Evolutionary conservation across 2,113 vertebrate genomes (phyloP).

Genomic region (Hystrix cristata): DNA sequence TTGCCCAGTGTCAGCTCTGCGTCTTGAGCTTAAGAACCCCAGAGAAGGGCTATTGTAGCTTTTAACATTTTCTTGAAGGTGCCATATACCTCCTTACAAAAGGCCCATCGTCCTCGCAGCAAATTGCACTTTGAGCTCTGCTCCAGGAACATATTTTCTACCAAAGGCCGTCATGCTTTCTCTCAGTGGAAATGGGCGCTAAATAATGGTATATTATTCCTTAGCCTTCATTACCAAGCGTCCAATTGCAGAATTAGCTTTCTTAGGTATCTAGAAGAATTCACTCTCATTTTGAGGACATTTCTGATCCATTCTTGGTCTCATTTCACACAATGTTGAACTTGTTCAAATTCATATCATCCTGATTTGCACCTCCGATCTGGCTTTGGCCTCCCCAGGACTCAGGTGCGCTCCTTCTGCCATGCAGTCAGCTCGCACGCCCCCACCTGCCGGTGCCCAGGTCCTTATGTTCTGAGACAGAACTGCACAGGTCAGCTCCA

Average conservation of each 20-base stretch:
- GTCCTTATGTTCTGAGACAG: not conserved
- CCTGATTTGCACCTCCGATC: slow-evolving; percentile 19
- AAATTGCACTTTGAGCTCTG: slow-evolving; percentile 47
- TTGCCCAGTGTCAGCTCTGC: not conserved
- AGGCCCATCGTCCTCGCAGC: not conserved
- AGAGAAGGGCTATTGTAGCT: not conserved
- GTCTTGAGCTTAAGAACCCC: not conserved
- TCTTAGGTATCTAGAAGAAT: not conserved
- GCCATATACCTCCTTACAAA: slow-evolving; percentile 51
- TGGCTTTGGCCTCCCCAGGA: not conserved
- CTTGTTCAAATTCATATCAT: slow-evolving; percentile 46
- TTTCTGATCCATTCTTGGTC: slow-evolving; percentile 43
- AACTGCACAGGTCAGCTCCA: not conserved
- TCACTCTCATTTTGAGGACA: not conserved
- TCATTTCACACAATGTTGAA: slow-evolving; percentile 25
- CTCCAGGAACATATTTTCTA: slow-evolving; percentile 42
- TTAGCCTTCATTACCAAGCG: slow-evolving; percentile 26
- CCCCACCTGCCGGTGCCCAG: not conserved
- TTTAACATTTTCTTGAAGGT: not conserved
- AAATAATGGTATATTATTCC: slow-evolving; percentile 45
- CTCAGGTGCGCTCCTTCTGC: not conserved
- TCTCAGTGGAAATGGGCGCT: slow-evolving; percentile 43
- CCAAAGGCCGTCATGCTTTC: not conserved
- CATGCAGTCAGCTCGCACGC: not conserved
- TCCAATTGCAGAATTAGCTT: slow-evolving; percentile 28